These are phyloP conservation scores for Antheraea pernyi DNA, from an alignment of 1,140 invertebrate species.

Conservation along the genomic window DNA sequence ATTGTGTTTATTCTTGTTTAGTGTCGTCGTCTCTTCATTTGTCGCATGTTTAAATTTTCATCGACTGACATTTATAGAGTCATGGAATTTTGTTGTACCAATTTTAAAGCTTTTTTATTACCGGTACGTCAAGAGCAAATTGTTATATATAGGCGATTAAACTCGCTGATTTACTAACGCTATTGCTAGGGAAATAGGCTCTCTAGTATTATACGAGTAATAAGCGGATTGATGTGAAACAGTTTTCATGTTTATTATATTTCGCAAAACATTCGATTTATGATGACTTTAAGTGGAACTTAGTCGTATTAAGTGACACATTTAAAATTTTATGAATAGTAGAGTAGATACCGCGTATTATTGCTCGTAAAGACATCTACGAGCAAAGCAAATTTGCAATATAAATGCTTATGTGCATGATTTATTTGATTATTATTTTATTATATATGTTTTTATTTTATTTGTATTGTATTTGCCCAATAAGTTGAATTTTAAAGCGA, in stretches of 20 bases:
- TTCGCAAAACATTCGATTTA: conserved; percentile 20
- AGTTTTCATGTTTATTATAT: conserved; percentile 27
- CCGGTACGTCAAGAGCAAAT: conserved; percentile 26
- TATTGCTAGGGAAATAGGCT: conserved; percentile 17
- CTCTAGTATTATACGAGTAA: conserved; percentile 12
- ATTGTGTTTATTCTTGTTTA: background rate
- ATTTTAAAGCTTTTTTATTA: conserved; percentile 30
- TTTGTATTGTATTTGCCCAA: too few species aligned
- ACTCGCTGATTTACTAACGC: conserved; percentile 29
- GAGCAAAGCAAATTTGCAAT: background rate
- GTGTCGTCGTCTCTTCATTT: background rate
- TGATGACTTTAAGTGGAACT: conserved; percentile 1
- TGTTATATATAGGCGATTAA: conserved; percentile 41
- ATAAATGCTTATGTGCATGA: background rate
- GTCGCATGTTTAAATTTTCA: conserved; percentile 29
- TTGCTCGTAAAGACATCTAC: background rate
- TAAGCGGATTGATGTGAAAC: conserved; percentile 25
- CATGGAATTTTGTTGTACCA: conserved; percentile 19
- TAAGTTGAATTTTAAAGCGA: too few species aligned
- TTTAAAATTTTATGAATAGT: conserved; percentile 16
- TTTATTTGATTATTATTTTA: too few species aligned
- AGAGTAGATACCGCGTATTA: conserved; percentile 12
- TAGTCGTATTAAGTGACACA: background rate
- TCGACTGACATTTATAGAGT: conserved; percentile 18
- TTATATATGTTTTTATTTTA: background rate